Base-by-base conservation (phyloP, 2,888 invertebrate species). In the Heliconius erato region DNA sequence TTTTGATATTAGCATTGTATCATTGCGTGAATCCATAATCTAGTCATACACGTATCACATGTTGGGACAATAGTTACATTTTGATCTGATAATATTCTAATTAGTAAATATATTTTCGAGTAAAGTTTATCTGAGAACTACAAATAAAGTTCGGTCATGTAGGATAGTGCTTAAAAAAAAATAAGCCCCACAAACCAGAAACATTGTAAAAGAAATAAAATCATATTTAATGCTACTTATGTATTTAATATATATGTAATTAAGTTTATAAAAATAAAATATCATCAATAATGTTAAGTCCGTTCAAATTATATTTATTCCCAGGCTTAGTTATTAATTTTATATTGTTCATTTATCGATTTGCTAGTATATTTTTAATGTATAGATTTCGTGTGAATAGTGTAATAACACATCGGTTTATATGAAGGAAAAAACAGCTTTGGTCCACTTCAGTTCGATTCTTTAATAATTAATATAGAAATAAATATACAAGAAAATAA, bases 321-420 rank as follows among this genome's bases (percentile, higher is more conserved):
- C 23, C 32, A 79, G 71, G 63, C 44, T 79, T 44, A 80, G 32
- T 69, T 68, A 74, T 83, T 82, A 63, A 26, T 63, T 82, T 74
- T 63, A 16, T 74, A 78, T 68, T 72, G 71, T 80, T 67, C 68
- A 65, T 71, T 81, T 74, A 82, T 79, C 72, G 63, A 78, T 79
- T 84, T 81, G 80, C 74, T 83, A 79, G 79, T 79, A 83, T 74
- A 78, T 80, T 79, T 81, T 82, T 82, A 83, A 40, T 72, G 65
- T 54, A 65, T 82, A 83, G 82, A 82, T 74, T 86, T 88, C 87
- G 86, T 83, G 85, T 84, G 86, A 84, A 87, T 82, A 87, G 87
- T 86, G 86, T 86, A 82, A 86, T 87, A 86, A 44, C 26, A 44
- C 40, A 78, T 65, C 67, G 78, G 78, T 26, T 78, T 78, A 78